phyloP scores from a whole-genome alignment of 2,113 vertebrate species.

The Cephalopholis sonnerati region DNA sequence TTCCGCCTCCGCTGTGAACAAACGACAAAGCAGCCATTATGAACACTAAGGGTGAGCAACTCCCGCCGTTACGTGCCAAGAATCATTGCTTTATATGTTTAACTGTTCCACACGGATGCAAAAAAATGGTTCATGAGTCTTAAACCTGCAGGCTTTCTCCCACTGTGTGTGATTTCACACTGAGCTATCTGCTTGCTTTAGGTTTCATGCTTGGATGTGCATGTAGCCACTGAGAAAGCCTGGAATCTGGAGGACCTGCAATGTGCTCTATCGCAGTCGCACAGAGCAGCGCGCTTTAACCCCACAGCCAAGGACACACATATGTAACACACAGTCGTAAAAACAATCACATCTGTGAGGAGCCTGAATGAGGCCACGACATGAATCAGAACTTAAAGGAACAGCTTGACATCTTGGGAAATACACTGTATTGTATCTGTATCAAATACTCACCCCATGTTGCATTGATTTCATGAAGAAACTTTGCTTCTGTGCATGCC shows the following conservation, averaged over 20 bases:
- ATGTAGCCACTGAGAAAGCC: slow-evolving; percentile 45
- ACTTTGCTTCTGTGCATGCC: too few species aligned
- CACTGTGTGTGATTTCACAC: slow-evolving; percentile 33
- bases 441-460: too few species aligned
- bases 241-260: slow-evolving; percentile 10
- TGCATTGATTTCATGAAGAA: too few species aligned
- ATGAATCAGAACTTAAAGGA: neutral
- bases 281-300: slow-evolving; percentile 24
- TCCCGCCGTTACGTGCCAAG: slow-evolving; percentile 4
- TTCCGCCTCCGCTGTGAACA: neutral
- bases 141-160: slow-evolving; percentile 27
- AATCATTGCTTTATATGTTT: slow-evolving; percentile 10
- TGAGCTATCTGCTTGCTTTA: slow-evolving; percentile 45
- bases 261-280: slow-evolving; percentile 6
- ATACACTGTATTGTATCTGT: too few species aligned
- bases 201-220: slow-evolving; percentile 59
- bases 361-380: neutral
- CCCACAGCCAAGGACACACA: slow-evolving; percentile 19
- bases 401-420: neutral
- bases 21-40: slow-evolving; percentile 4
- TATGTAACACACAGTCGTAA: neutral
- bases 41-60: neutral
- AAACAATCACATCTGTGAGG: slow-evolving; percentile 10
- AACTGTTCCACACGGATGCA: neutral
- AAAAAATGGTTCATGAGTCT: slow-evolving; percentile 3